These are phyloP conservation scores for Leptinotarsa undecemlineata DNA, from an alignment of 1,140 invertebrate species.

Conservation along the genomic window DNA sequence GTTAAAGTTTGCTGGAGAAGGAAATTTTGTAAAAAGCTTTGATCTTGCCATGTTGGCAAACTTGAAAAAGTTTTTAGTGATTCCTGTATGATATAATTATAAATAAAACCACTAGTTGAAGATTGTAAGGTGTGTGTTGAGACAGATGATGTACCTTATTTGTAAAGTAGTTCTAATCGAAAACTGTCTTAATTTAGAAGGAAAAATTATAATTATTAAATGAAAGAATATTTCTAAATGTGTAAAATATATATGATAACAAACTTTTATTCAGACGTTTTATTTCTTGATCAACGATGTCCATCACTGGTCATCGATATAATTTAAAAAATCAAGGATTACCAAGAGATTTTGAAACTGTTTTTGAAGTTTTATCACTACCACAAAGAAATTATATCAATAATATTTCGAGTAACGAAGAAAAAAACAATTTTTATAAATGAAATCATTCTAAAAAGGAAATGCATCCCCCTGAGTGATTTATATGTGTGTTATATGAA, in stretches of 20 bases:
- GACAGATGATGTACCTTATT: slow-evolving; percentile 52
- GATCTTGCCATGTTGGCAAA: slow-evolving; percentile 21
- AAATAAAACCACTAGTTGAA: slow-evolving; percentile 44
- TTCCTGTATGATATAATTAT: slow-evolving; percentile 48
- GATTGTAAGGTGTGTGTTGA: slow-evolving; percentile 47
- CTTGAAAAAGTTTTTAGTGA: slow-evolving; percentile 40
- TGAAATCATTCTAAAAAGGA: no score
- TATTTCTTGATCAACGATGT: background rate
- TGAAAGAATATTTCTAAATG: slow-evolving; percentile 50
- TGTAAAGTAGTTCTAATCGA: slow-evolving; percentile 51
- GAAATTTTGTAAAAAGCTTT: slow-evolving; percentile 20
- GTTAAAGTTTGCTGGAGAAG: slow-evolving; percentile 2
- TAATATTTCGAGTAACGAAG: no score
- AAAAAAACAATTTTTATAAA: no score
- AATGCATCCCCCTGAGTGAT: no score
- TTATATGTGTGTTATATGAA: no score
- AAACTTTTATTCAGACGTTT: slow-evolving; percentile 27
- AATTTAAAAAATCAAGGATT: no score
- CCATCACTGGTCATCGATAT: no score
- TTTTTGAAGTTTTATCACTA: no score
- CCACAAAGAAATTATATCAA: no score
- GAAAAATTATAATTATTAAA: slow-evolving; percentile 48
- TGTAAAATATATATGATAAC: slow-evolving; percentile 50
- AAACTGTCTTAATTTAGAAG: slow-evolving; percentile 44
- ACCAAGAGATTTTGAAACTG: no score